Evolutionary conservation across 1,140 invertebrate genomes (phyloP).

Genomic region (Ostrea edulis): DNA sequence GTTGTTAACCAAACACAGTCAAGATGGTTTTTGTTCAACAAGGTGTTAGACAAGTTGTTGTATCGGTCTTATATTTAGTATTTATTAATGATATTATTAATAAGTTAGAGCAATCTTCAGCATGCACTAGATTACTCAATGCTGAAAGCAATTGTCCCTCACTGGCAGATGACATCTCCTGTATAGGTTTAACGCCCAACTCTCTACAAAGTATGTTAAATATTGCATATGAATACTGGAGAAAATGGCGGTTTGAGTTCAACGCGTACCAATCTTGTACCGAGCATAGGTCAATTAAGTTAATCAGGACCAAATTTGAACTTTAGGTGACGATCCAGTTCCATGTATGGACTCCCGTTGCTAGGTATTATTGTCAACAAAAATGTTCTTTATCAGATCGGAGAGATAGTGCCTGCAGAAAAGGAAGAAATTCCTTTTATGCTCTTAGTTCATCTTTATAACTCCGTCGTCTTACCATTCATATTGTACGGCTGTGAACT

Average conservation of each 20-base stretch:
- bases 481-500: too few relatives aligned
- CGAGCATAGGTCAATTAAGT: too few relatives aligned
- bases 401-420: too few relatives aligned
- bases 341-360: too few relatives aligned
- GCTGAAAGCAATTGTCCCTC: background rate
- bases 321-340: too few relatives aligned
- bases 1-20: background rate
- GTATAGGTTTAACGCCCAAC: background rate
- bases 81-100: constrained; percentile 20
- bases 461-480: too few relatives aligned
- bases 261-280: background rate
- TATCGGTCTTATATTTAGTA: constrained; percentile 25
- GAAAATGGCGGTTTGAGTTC: constrained; percentile 35
- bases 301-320: too few relatives aligned
- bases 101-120: background rate
- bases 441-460: too few relatives aligned
- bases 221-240: background rate
- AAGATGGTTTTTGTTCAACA: constrained; percentile 6
- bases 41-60: constrained; percentile 8
- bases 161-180: constrained; percentile 28
- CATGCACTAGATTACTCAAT: background rate
- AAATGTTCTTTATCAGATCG: too few relatives aligned
- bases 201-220: constrained; percentile 14
- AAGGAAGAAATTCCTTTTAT: too few relatives aligned
- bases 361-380: too few relatives aligned